Evolutionary conservation across 2,113 vertebrate species (phyloP).

Genomic region (Tetrax tetrax): DNA sequence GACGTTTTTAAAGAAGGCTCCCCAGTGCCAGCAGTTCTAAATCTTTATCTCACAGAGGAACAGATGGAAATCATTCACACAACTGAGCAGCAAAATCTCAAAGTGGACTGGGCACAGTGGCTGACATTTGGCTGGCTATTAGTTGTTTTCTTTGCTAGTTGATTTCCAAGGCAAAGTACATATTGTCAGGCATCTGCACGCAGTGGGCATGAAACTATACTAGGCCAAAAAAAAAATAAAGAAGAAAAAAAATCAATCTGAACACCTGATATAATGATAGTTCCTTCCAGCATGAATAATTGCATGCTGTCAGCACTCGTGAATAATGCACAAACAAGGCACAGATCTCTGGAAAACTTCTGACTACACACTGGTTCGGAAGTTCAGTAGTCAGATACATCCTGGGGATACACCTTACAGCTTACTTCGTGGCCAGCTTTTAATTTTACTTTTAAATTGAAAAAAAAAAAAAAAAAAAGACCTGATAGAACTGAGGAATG

Average conservation of each 20-base stretch:
- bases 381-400: neutral
- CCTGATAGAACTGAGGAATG: neutral
- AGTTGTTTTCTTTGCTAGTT: constrained; percentile 9
- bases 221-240: neutral
- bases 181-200: constrained; percentile 43
- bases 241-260: neutral
- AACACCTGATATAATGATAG: neutral
- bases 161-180: constrained; percentile 34
- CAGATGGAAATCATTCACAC: constrained; percentile 61
- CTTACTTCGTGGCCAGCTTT: neutral
- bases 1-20: constrained; percentile 19
- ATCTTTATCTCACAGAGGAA: constrained; percentile 11
- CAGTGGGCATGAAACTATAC: neutral
- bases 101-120: neutral
- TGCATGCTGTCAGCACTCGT: neutral
- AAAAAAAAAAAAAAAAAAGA: neutral
- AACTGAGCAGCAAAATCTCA: constrained; percentile 38
- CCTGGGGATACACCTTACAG: neutral
- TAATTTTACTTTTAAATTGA: neutral
- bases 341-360: neutral
- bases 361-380: neutral
- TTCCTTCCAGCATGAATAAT: neutral
- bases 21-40: neutral
- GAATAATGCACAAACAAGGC: neutral
- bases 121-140: constrained; percentile 42